Conservation (phyloP, 2,888 invertebrate genomes). For the Drosophila kambysellisi region DNA sequence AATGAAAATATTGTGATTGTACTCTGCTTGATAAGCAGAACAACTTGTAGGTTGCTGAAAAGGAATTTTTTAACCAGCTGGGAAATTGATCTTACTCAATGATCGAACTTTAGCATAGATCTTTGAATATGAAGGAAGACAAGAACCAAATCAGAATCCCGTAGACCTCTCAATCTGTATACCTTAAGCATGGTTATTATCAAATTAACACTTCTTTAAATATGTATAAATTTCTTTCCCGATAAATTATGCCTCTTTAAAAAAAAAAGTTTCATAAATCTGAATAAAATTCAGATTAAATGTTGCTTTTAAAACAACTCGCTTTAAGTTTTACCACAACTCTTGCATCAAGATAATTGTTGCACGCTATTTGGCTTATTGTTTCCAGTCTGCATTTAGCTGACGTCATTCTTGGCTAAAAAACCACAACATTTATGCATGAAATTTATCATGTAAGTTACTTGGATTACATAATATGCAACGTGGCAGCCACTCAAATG, state of each 20-base stretch:
- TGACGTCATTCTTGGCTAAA: conserved; percentile 46
- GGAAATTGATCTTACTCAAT: background rate
- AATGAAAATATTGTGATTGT: background rate
- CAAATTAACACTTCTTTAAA: background rate
- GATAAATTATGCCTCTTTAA: background rate
- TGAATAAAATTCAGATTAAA: background rate
- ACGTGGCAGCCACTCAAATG: conserved; percentile 30
- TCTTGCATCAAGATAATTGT: conserved; percentile 7
- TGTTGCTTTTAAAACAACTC: background rate
- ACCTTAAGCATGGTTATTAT: background rate
- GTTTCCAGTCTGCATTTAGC: conserved; percentile 20
- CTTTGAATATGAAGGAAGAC: background rate
- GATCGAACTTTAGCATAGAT: background rate
- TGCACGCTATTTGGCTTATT: conserved; percentile 33
- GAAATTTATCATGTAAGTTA: conserved; percentile 58
- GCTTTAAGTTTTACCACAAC: background rate
- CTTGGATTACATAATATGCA: conserved; percentile 59
- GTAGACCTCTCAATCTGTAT: background rate
- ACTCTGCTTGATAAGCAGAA: background rate
- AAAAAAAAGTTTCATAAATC: too few species aligned
- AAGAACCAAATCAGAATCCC: background rate
- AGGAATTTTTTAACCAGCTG: background rate
- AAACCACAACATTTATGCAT: conserved; percentile 60
- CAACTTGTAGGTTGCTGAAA: background rate
- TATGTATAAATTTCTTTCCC: too few species aligned